phyloP scores from a whole-genome alignment of 2,113 vertebrate species.

The Melospiza melodia region DNA sequence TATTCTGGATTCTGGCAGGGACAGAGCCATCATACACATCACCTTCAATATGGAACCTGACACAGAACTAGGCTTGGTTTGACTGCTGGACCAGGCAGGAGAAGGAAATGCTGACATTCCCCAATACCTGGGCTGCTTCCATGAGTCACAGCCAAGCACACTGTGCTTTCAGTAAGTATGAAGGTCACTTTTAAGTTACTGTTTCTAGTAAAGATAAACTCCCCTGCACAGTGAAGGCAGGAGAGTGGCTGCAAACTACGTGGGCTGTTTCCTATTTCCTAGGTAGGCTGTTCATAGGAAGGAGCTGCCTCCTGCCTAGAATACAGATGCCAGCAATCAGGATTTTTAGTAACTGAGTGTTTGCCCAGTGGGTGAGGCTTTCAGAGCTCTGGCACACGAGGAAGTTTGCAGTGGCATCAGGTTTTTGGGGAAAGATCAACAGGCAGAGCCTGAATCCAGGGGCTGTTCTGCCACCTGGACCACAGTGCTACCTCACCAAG shows the following conservation, averaged over 20 bases:
- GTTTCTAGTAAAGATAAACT: slow-evolving; percentile 58
- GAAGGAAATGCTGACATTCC: not conserved
- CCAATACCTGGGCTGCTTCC: not conserved
- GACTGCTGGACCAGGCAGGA: not conserved
- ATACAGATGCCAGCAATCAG: not conserved
- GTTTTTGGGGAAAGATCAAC: not conserved
- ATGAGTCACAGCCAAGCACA: slow-evolving; percentile 28
- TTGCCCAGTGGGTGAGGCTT: not conserved
- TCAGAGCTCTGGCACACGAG: not conserved
- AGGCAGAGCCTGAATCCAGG: not conserved
- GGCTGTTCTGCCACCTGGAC: not conserved
- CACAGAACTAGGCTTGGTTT: not conserved
- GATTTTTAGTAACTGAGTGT: slow-evolving; percentile 2
- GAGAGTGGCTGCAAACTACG: not conserved
- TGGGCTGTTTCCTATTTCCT: not conserved
- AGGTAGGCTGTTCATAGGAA: not conserved
- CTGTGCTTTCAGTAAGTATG: slow-evolving; percentile 45
- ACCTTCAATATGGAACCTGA: not conserved
- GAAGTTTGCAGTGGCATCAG: accelerated
- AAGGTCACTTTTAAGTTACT: slow-evolving; percentile 18
- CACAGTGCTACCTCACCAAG: not conserved
- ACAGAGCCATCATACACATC: accelerated
- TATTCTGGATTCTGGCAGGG: not conserved
- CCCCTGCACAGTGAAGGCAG: not conserved
- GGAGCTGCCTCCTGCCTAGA: not conserved